These are phyloP conservation scores for Battus philenor DNA, from an alignment of 1,140 invertebrate genomes.

Conservation along the genomic window DNA sequence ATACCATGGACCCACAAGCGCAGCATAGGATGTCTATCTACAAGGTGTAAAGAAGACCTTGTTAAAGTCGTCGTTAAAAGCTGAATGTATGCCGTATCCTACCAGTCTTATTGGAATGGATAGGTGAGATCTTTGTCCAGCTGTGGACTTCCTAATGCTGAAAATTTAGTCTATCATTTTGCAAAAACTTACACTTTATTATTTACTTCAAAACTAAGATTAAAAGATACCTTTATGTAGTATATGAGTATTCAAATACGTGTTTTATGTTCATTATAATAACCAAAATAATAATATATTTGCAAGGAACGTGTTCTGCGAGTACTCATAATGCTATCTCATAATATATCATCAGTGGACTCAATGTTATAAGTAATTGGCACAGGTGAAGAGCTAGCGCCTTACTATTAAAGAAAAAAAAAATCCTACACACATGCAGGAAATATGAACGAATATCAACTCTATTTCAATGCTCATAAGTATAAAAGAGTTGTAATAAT, in stretches of 20 bases:
- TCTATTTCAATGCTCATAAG: neutral
- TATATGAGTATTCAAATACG: too few relatives aligned
- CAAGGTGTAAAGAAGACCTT: too few relatives aligned
- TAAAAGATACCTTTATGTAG: neutral
- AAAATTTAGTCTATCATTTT: too few relatives aligned
- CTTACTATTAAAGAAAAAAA: conserved; percentile 16
- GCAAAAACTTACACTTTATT: too few relatives aligned
- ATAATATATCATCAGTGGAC: conserved; percentile 23
- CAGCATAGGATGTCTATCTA: too few relatives aligned
- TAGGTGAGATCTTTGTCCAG: too few relatives aligned
- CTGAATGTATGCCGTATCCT: too few relatives aligned
- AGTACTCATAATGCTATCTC: conserved; percentile 7
- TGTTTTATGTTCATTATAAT: too few relatives aligned
- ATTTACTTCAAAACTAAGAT: neutral
- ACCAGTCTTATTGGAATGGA: too few relatives aligned
- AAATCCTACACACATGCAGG: neutral
- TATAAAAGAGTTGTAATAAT: neutral
- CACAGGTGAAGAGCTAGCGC: conserved; percentile 35
- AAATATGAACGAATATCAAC: neutral
- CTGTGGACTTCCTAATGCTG: too few relatives aligned
- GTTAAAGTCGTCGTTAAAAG: too few relatives aligned
- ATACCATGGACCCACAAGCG: too few relatives aligned
- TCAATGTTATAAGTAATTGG: conserved; percentile 46
- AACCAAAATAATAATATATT: neutral
- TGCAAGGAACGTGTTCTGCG: neutral